Conservation (phyloP, 2,113 vertebrate genomes). For the Ariopsis seemanni region DNA sequence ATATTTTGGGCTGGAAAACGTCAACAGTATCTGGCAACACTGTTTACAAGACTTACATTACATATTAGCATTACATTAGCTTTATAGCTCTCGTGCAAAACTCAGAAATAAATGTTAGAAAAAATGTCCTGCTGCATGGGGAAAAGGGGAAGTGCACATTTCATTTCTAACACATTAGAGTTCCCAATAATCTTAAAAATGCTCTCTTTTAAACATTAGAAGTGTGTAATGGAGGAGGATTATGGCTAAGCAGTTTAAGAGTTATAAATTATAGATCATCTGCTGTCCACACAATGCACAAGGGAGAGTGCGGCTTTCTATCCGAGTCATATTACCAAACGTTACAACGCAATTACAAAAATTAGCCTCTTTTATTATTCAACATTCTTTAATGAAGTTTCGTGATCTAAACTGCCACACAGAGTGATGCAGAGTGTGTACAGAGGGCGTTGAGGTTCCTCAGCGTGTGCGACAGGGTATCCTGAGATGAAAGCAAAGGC, state of each 20-base stretch:
- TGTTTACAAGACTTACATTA: not conserved
- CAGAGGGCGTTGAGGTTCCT: not conserved
- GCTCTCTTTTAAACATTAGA: not conserved
- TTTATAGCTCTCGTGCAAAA: not conserved
- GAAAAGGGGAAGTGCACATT: not conserved
- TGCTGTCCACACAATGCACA: not conserved
- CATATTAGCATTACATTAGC: not conserved
- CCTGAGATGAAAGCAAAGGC: conserved; percentile 17
- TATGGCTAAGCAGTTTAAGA: not conserved
- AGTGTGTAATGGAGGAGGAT: not conserved
- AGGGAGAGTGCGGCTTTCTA: not conserved
- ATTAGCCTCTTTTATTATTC: not conserved
- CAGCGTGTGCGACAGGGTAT: not conserved
- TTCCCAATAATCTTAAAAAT: not conserved
- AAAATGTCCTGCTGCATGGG: not conserved
- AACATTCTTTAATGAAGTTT: not conserved
- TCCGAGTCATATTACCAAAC: not conserved
- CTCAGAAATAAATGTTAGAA: not conserved
- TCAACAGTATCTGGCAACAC: too few species aligned
- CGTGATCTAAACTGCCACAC: not conserved
- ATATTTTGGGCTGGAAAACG: too few species aligned
- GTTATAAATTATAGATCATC: not conserved
- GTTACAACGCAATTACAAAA: conserved; percentile 8
- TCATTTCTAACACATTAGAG: not conserved
- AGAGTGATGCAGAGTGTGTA: not conserved